Evolutionary conservation across 2,888 invertebrate genomes (phyloP).

Genomic region (Pammene aurita): DNA sequence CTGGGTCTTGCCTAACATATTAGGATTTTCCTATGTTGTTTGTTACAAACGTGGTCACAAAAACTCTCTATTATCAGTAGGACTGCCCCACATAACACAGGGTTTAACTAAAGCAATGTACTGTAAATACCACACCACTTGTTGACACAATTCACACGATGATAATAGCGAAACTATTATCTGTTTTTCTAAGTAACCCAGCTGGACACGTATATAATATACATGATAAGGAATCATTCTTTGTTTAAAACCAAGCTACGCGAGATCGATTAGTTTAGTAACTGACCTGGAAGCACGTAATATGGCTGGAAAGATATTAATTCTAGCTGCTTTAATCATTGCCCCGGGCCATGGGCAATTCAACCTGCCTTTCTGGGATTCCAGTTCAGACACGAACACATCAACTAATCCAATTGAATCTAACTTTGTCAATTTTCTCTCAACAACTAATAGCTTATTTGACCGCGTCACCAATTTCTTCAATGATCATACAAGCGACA

Average conservation of each 20-base stretch:
- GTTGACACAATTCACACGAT: neutral
- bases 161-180: neutral
- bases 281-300: conserved; percentile 29
- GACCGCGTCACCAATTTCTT: conserved; percentile 47
- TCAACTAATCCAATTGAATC: conserved; percentile 48
- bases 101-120: no score
- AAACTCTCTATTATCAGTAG: no score
- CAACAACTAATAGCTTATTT: conserved; percentile 46
- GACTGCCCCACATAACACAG: no score
- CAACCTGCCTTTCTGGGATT: conserved; percentile 43
- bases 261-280: conserved; percentile 49
- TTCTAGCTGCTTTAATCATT: conserved; percentile 1
- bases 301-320: conserved; percentile 24
- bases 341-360: conserved; percentile 47
- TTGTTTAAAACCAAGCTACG: conserved; percentile 47
- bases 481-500: conserved; percentile 50
- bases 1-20: no score
- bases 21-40: no score
- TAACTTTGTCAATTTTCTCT: conserved; percentile 48
- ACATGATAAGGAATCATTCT: conserved; percentile 16
- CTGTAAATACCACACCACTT: neutral
- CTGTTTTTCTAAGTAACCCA: neutral
- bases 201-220: conserved; percentile 2
- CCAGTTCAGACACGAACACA: conserved; percentile 38
- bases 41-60: no score